Evolutionary conservation across 2,797 vertebrate species (phyloP), one percentile per base, ranked within the genome.

Genomic region (Holocentrus rufus): DNA sequence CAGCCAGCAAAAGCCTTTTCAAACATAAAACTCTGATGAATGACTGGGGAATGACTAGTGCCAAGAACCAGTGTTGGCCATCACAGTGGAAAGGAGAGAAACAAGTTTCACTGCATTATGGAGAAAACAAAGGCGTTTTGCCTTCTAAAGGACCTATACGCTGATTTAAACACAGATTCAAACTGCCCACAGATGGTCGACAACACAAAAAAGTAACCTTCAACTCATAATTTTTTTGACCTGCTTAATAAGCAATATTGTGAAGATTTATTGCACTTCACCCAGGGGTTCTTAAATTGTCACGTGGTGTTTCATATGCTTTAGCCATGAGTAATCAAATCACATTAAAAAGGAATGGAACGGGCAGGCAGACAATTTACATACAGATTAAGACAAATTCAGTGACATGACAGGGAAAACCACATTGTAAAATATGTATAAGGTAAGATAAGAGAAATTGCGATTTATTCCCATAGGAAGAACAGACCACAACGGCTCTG

Each of bases 1-100:
- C 80, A 90, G 90, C 83, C 86, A 89, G 86, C 63, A 63, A 83
- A 92, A 87, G 58, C 65, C 74, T 88, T 82, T 88, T 89, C 79
- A 82, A 91, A 88, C 82, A 91, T 81, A 75, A 90, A 88, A 86
- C 82, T 85, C 77, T 82, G 80, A 79, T 76, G 88, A 89, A 89
- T 75, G 86, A 87, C 87, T 77, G 70, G 72, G 80, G 88, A 86
- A 69, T 20, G 44, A 52, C 53, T 54, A 22, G 72, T 71, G 88
- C 89, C 89, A 91, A 82, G 83, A 91, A 72, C 70, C 81, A 47
- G 80, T 69, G 82, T 85, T 91, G 89, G 90, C 90, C 69, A 87
- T 90, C 59, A 44, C 82, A 83, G 82, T 85, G 90, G 90, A 92
- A 92, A 93, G 86, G 75, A 90, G 80, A 85, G 88, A 70, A 86